phyloP scores from a whole-genome alignment of 2,888 invertebrate species.

The Tiphia femorata region DNA sequence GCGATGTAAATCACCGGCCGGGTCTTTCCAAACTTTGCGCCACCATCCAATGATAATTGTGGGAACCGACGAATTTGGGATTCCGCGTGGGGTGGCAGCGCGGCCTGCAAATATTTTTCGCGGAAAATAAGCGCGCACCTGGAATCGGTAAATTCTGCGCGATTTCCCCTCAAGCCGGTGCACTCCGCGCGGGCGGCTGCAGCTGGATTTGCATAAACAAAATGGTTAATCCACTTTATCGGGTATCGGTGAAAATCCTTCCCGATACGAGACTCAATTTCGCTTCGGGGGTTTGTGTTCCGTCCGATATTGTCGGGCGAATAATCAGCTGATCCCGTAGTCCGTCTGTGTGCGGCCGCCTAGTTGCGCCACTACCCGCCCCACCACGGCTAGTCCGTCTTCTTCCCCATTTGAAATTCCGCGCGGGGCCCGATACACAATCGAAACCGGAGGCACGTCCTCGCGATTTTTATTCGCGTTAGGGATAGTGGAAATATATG shows the following conservation, averaged over 20 bases:
- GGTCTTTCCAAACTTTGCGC: neutral
- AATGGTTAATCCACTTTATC: conserved; percentile 56
- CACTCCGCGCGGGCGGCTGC: conserved; percentile 10
- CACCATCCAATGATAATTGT: conserved; percentile 14
- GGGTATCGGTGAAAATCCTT: conserved; percentile 38
- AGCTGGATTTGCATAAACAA: conserved; percentile 56
- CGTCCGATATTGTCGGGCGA: neutral
- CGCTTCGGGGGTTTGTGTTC: conserved; percentile 5
- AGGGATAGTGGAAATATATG: conserved; percentile 23
- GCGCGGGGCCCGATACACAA: conserved; percentile 5
- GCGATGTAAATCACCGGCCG: too few species aligned
- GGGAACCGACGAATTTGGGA: conserved; percentile 4
- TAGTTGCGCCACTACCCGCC: too few species aligned
- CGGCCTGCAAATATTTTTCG: conserved; percentile 29
- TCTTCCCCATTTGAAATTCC: conserved; percentile 21
- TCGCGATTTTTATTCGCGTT: conserved; percentile 27
- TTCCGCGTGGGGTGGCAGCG: conserved; percentile 23
- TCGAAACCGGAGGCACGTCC: conserved; percentile 22
- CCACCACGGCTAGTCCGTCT: too few species aligned
- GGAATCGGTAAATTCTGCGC: conserved; percentile 17
- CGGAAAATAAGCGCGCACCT: conserved; percentile 33
- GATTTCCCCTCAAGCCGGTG: neutral
- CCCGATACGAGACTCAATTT: neutral
- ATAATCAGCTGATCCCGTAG: neutral
- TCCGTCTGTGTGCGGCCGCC: too few species aligned